Conservation (phyloP, 2,113 vertebrate species). For the Zeus faber region DNA sequence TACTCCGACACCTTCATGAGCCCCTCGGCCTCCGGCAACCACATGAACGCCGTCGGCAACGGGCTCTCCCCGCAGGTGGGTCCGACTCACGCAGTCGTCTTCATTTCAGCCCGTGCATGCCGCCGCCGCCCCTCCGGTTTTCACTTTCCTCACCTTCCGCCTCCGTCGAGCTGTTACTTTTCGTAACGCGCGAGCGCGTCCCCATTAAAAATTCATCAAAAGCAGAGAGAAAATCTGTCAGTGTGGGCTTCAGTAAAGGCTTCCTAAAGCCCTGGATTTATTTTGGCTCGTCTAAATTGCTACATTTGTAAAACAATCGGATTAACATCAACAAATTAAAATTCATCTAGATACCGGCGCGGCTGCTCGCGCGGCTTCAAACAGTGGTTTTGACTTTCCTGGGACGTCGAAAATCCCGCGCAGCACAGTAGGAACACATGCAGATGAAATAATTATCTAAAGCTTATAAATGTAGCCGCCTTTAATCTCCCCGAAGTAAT, state of each 20-base stretch:
- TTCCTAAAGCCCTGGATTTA: slow-evolving; percentile 69
- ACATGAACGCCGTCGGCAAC: slow-evolving; percentile 97
- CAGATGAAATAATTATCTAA: slow-evolving; percentile 76
- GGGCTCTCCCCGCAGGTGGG: slow-evolving; percentile 97
- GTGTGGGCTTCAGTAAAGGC: slow-evolving; percentile 62
- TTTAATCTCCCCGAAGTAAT: slow-evolving; percentile 73
- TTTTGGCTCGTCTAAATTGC: slow-evolving; percentile 68
- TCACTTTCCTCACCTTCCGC: not conserved
- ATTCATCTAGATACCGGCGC: slow-evolving; percentile 72
- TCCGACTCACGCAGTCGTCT: not conserved
- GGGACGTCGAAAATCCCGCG: slow-evolving; percentile 70
- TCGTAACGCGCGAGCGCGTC: not conserved
- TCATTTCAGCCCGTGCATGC: not conserved
- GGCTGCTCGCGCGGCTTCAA: slow-evolving; percentile 65
- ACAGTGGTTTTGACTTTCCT: slow-evolving; percentile 70
- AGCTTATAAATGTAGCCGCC: slow-evolving; percentile 76
- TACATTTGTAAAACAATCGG: slow-evolving; percentile 78
- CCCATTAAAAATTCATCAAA: slow-evolving; percentile 61
- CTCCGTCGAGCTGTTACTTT: not conserved
- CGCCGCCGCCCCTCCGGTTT: no score
- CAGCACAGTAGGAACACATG: slow-evolving; percentile 65
- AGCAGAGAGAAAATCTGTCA: slow-evolving; percentile 46
- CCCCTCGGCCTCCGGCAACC: slow-evolving; percentile 87
- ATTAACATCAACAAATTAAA: slow-evolving; percentile 79
- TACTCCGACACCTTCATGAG: slow-evolving; percentile 98